Percentiles rank a stretch among this genome's conserved stretches.
phyloP scores from a whole-genome alignment of 2,888 invertebrate species.

The Eurytoma californica region DNA sequence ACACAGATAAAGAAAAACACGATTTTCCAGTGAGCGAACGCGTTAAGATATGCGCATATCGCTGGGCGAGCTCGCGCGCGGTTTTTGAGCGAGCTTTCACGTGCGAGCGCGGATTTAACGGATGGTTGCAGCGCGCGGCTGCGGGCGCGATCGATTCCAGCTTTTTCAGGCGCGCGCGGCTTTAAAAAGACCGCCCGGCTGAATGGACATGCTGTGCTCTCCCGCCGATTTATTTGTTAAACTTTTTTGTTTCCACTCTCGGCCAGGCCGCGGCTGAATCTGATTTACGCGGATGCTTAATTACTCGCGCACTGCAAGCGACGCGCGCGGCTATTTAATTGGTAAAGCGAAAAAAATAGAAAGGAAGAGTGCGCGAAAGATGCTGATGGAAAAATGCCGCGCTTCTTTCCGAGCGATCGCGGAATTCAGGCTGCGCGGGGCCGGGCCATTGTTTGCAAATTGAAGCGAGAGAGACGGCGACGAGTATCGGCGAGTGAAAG shows the following conservation, averaged over 20 bases:
- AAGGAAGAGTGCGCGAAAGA: no score
- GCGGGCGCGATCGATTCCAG: neutral
- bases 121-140: neutral
- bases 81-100: neutral
- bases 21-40: conserved; percentile 65
- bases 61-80: neutral
- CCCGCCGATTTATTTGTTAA: no score
- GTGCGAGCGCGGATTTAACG: conserved; percentile 13
- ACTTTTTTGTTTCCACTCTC: no score
- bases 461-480: neutral
- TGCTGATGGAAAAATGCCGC: neutral
- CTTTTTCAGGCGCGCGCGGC: neutral
- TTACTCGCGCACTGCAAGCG: no score
- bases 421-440: conserved; percentile 9
- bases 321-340: no score
- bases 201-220: no score
- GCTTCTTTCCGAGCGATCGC: conserved; percentile 18
- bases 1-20: conserved; percentile 60
- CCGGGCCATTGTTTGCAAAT: conserved; percentile 49
- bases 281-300: no score
- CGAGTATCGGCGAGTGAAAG: conserved; percentile 28
- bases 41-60: neutral
- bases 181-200: no score
- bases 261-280: no score
- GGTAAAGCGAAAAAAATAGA: no score